A percentile compares a stretch with the other conserved stretches of the same genome.
Conservation (phyloP, 1,140 invertebrate species). For the Dolichoris vasculosae region DNA sequence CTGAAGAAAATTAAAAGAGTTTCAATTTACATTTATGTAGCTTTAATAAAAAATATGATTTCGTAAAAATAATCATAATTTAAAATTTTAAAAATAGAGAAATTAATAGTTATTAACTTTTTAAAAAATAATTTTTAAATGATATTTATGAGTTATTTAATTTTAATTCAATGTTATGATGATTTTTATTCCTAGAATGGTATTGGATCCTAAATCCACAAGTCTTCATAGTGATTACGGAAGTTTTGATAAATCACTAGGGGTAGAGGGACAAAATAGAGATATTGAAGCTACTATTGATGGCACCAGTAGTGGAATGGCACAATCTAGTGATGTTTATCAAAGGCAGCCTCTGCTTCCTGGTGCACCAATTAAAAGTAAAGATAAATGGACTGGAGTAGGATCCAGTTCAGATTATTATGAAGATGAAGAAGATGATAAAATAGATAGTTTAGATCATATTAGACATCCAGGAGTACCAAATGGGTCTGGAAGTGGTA, state of each 20-base stretch:
- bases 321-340: constrained; percentile 74
- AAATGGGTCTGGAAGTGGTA: constrained; percentile 69
- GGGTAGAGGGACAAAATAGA: constrained; percentile 65
- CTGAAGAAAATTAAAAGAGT: no score
- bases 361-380: constrained; percentile 67
- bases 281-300: constrained; percentile 69
- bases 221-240: constrained; percentile 76
- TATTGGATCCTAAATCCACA: constrained; percentile 75
- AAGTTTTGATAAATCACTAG: constrained; percentile 73
- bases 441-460: constrained; percentile 67
- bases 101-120: no score
- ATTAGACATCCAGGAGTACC: constrained; percentile 64
- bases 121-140: neutral
- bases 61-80: no score
- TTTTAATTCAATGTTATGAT: constrained; percentile 2
- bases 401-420: constrained; percentile 69
- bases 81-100: no score
- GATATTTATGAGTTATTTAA: neutral
- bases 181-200: constrained; percentile 71
- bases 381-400: constrained; percentile 70
- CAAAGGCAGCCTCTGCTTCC: constrained; percentile 75
- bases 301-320: constrained; percentile 70
- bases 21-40: no score
- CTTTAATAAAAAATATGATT: no score
- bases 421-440: constrained; percentile 72